phyloP scores from a whole-genome alignment of 2,888 invertebrate genomes.

The Cheilosia grossa region DNA sequence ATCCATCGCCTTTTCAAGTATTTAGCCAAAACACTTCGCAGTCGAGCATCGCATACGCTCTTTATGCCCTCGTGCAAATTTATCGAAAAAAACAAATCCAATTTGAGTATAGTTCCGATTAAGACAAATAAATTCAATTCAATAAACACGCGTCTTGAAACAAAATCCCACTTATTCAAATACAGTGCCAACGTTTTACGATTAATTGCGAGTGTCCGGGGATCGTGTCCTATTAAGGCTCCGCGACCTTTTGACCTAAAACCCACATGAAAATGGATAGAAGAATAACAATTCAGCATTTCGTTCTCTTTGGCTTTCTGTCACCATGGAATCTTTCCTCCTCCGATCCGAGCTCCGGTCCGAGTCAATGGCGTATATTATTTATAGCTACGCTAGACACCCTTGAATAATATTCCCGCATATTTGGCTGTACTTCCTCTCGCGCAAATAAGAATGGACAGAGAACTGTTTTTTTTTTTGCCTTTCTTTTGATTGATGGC shows the following conservation, averaged over 20 bases:
- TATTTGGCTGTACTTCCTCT: slow-evolving; percentile 40
- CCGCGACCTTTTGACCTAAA: slow-evolving; percentile 67
- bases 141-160: neutral
- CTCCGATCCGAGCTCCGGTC: neutral
- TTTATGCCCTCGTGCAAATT: no score
- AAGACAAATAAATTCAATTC: no score
- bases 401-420: slow-evolving; percentile 66
- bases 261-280: slow-evolving; percentile 54
- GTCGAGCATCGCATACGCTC: no score
- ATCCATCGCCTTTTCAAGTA: no score
- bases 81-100: no score
- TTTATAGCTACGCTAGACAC: slow-evolving; percentile 29
- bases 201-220: slow-evolving; percentile 36
- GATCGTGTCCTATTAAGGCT: slow-evolving; percentile 43
- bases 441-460: neutral
- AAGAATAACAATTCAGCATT: slow-evolving; percentile 35
- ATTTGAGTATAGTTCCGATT: neutral
- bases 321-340: slow-evolving; percentile 18
- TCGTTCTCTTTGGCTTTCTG: slow-evolving; percentile 27
- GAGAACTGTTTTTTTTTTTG: neutral
- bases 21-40: no score
- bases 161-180: neutral
- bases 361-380: slow-evolving; percentile 27
- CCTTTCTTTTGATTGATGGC: slow-evolving; percentile 61
- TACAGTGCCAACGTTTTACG: slow-evolving; percentile 12